Conservation (phyloP, 2,888 invertebrate species). For the Thecocarcelia acutangulata region DNA sequence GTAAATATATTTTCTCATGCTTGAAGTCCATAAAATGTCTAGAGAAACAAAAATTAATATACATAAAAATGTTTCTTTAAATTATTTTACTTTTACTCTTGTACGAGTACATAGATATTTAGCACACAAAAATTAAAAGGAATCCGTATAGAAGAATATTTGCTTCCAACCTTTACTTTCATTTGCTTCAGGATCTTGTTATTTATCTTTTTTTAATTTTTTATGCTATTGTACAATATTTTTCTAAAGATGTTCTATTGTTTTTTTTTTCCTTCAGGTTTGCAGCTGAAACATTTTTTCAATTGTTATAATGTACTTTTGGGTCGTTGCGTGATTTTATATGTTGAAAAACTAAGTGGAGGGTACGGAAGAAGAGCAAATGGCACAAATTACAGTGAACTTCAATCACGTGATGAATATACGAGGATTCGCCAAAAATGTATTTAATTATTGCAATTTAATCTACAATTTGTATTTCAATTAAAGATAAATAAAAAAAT, state of each 20-base stretch:
- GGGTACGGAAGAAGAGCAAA: neutral
- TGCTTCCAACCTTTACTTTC: conserved; percentile 39
- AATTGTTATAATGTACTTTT: conserved; percentile 67
- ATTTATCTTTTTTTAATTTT: conserved; percentile 5
- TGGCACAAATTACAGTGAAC: neutral
- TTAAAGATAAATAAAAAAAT: too few relatives aligned
- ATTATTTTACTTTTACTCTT: neutral
- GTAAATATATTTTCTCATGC: too few relatives aligned
- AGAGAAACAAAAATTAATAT: too few relatives aligned
- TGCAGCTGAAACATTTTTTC: conserved; percentile 48
- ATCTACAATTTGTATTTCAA: too few relatives aligned
- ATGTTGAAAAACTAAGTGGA: conserved; percentile 7
- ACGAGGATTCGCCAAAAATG: conserved; percentile 1
- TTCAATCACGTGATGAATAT: neutral
- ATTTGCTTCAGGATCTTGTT: conserved; percentile 23
- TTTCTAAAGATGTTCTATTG: conserved; percentile 6
- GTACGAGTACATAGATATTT: neutral
- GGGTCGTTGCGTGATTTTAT: conserved; percentile 64
- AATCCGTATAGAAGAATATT: neutral
- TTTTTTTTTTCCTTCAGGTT: conserved; percentile 34
- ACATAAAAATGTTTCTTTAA: neutral
- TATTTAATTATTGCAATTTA: too few relatives aligned
- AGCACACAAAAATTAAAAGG: neutral
- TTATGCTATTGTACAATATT: conserved; percentile 37
- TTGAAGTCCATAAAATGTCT: too few relatives aligned